A percentile compares a stretch with the other conserved stretches of the same genome.
These are phyloP conservation scores for Myodes glareolus DNA, from an alignment of 2,113 vertebrate species.

Conservation along the genomic window DNA sequence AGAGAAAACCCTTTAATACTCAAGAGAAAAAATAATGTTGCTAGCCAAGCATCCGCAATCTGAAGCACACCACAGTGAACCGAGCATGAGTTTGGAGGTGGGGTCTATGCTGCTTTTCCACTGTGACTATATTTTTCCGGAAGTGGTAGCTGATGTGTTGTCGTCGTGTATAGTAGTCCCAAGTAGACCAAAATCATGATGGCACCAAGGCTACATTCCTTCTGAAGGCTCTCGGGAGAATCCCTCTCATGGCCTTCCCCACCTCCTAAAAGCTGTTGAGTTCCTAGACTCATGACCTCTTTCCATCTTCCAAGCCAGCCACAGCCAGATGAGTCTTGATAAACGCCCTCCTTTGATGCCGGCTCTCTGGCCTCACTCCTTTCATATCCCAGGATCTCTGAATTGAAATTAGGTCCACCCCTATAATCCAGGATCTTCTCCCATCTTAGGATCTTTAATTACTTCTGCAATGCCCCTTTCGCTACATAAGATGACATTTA, in stretches of 20 bases:
- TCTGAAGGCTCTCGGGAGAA: neutral
- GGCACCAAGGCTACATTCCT: no score
- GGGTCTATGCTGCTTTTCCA: neutral
- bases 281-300: neutral
- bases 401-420: neutral
- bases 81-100: neutral
- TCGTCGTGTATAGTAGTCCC: neutral
- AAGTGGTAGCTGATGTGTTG: neutral
- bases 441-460: neutral
- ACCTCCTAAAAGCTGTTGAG: neutral
- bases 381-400: neutral
- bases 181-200: neutral
- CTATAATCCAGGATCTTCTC: neutral
- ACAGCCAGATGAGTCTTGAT: neutral
- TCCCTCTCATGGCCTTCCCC: neutral
- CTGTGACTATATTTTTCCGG: neutral
- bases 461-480: neutral
- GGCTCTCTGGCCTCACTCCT: neutral
- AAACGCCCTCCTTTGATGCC: neutral
- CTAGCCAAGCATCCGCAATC: no score
- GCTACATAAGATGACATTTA: neutral
- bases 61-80: neutral
- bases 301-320: neutral
- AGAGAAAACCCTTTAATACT: neutral
- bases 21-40: neutral